Conservation (phyloP, 2,888 invertebrate genomes). For the Drosophila affinis region DNA sequence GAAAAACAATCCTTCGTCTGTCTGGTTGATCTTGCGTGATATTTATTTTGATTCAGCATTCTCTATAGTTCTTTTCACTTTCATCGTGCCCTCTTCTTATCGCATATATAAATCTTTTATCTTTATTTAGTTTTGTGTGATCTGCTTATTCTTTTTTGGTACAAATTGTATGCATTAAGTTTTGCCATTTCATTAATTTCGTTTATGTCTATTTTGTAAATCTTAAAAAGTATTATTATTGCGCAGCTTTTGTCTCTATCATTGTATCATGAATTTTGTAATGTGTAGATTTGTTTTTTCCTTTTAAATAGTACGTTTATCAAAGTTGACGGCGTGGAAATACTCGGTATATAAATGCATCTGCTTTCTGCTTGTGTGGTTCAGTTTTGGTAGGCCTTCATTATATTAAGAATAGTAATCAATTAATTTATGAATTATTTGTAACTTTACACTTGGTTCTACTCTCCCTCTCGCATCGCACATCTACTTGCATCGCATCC, state of each 20-base stretch:
- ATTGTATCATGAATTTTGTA: constrained; percentile 34
- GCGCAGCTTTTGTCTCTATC: constrained; percentile 60
- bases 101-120: constrained; percentile 54
- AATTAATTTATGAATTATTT: constrained; percentile 44
- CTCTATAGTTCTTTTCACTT: constrained; percentile 51
- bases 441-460: constrained; percentile 34
- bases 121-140: constrained; percentile 48
- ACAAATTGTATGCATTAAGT: constrained; percentile 64
- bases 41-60: constrained; percentile 70
- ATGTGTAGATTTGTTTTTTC: constrained; percentile 36
- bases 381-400: constrained; percentile 44
- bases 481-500: not conserved
- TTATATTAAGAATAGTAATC: constrained; percentile 35
- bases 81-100: constrained; percentile 39
- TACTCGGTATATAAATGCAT: constrained; percentile 72
- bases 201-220: constrained; percentile 66
- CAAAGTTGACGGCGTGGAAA: constrained; percentile 65
- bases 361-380: constrained; percentile 52
- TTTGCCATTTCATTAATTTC: constrained; percentile 30
- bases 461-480: constrained; percentile 10
- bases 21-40: constrained; percentile 60
- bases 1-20: not conserved
- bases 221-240: constrained; percentile 71
- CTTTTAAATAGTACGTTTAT: constrained; percentile 40
- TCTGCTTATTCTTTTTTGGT: constrained; percentile 56